Evolutionary conservation across 2,797 vertebrate genomes (phyloP).

Genomic region (Cyclura pinguis): DNA sequence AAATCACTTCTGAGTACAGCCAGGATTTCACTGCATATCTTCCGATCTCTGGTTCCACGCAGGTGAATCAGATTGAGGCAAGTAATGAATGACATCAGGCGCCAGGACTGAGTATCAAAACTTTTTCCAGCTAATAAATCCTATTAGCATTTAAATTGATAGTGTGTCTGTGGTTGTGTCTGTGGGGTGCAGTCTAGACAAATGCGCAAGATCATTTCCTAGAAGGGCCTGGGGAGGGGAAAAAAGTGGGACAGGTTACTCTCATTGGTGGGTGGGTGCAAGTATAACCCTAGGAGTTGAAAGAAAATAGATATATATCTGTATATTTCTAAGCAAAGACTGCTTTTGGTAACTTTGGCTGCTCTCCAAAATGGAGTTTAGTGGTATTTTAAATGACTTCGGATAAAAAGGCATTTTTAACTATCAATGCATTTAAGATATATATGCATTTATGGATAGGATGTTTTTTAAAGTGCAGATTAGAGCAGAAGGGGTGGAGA

Average conservation of each 20-base stretch:
- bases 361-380: not conserved
- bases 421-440: not conserved
- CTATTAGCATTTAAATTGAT: slow-evolving; percentile 20
- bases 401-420: not conserved
- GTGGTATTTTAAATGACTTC: not conserved
- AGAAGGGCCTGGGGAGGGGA: not conserved
- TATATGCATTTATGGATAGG: not conserved
- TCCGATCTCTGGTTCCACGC: not conserved
- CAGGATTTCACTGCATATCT: not conserved
- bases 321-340: not conserved
- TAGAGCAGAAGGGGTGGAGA: not conserved
- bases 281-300: not conserved
- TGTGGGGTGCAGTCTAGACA: slow-evolving; percentile 6
- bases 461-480: not conserved
- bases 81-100: not conserved
- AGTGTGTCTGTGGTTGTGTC: not conserved
- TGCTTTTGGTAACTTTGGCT: not conserved
- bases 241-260: not conserved
- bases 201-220: not conserved
- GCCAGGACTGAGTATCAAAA: not conserved
- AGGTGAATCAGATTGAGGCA: not conserved
- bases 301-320: not conserved
- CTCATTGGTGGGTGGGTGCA: not conserved
- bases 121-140: not conserved
- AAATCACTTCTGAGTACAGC: not conserved